Evolutionary conservation across 2,888 invertebrate genomes (phyloP).

Genomic region (Eupithecia centaureata): DNA sequence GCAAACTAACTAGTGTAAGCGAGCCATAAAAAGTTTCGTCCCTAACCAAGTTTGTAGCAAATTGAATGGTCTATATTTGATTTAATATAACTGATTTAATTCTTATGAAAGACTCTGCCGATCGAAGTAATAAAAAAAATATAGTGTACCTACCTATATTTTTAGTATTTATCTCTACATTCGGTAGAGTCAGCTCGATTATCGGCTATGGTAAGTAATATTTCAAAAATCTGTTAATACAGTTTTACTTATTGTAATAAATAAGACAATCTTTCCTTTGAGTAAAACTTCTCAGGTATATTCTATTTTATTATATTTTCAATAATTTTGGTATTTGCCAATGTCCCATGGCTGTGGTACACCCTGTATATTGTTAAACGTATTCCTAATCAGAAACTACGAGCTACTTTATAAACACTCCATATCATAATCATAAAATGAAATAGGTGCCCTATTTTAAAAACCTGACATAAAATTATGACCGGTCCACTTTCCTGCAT

Average conservation of each 20-base stretch:
- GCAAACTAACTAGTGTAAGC: not conserved
- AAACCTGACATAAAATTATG: conserved; percentile 34
- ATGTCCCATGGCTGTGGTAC: not conserved
- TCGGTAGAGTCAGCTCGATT: no score
- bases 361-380: not conserved
- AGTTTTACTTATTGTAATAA: not conserved
- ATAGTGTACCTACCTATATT: no score
- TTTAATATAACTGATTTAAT: not conserved
- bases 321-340: not conserved
- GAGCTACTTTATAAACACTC: not conserved
- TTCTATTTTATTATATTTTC: no score
- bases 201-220: no score
- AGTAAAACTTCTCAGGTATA: no score
- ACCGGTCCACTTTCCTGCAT: conserved; percentile 34
- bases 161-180: no score
- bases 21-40: not conserved
- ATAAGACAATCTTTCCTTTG: not conserved
- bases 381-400: not conserved
- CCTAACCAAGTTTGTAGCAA: not conserved
- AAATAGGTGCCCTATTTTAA: conserved; percentile 19
- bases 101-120: not conserved
- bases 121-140: no score
- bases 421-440: conserved; percentile 6
- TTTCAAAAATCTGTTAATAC: no score
- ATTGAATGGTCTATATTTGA: not conserved